Base-by-base conservation (phyloP, 2,888 invertebrate genomes). In the Clivina fossor region DNA sequence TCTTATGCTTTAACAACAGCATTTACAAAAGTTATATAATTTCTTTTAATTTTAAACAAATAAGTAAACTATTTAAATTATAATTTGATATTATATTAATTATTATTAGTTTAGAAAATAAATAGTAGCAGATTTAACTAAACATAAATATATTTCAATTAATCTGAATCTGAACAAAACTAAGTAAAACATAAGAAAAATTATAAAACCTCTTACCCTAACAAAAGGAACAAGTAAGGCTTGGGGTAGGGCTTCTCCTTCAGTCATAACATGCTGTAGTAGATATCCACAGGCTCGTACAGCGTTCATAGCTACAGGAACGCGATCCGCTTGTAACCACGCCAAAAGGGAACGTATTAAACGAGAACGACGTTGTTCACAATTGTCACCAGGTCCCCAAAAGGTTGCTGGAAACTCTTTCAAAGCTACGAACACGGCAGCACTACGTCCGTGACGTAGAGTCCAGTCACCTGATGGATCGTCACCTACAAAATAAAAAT, bases 221-320 rank as follows among this genome's bases (percentile, higher is more conserved):
- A 88, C 84, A 67, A 93, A 88, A 44, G 89, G 85, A 33, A 83
- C 80, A 24, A 91, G 74, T 37, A 92, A 73, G 57, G 77, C 75
- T 55, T 76, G 78, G 1, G 92, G 89, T 61, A 86, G 72, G 1
- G 92, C 88, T 61, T 86, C 72, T 8, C 81, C 75, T 58, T 81
- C 75, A 26, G 75, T 70, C 72, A 92, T 78, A 56, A 89, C 80
- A 72, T 92, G 80, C 59, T 85, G 82, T 67, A 94, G 78, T 44
- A 93, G 77, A 76, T 93, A 92, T 43, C 90, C 90, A 65, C 88
- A 84, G 57, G 88, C 88, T 63, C 94, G 78, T 44, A 94, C 80
- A 33, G 92, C 93, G 74, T 90, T 91, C 76, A 90, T 84, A 7
- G 87, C 89, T 62, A 95, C 81, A 9, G 85, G 84, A 32, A 88